Base-by-base conservation (phyloP, 1,140 invertebrate species). In the Ceratoteleas bidentatus region DNA sequence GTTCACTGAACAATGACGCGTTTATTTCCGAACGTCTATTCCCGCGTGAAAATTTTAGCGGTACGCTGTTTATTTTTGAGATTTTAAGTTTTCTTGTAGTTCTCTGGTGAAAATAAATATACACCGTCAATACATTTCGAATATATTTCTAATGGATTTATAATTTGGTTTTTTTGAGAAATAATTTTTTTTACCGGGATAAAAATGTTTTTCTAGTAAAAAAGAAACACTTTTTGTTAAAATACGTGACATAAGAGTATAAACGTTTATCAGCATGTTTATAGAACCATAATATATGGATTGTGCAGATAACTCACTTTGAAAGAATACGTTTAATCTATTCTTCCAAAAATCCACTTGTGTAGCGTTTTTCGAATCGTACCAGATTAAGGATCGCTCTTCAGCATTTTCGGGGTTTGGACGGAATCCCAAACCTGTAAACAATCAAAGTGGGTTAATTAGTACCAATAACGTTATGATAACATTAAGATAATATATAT, bases 331-430 rank as follows among this genome's bases (percentile, higher is more conserved):
- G 58, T 96, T 92, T 10, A 97, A 88, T 53, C 94, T 91, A 0
- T 92, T 84, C 3, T 94, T 93, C 94, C 96, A 98, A 76, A 93
- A 93, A 11, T 93, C 81, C 16, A 94, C 92, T 64, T 95, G 93
- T 0, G 93, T 94, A 11, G 87, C 73, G 70, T 96, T 95, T n/a
- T 92, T 92, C 3, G 93, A 91, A 62, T 93, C 93, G 87, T 96
- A 98, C 93, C 95, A 95, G 84, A 99, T 96, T 0, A 99, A 92
- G 0, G 97, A 97, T 49, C 95, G 95, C 77, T 97, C 95, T 74
- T 97, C 95, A 0, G 93, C 93, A 65, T 93, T 90, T 0, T 94
- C 91, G 15, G 97, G 93, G 60, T 97, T 93, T 0, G 98, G 98
- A 58, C 97, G 93, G 89, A 97, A 98, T 40, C 97, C 97, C 86